phyloP scores from a whole-genome alignment of 2,113 vertebrate species.

The Bolborhynchus lineola region DNA sequence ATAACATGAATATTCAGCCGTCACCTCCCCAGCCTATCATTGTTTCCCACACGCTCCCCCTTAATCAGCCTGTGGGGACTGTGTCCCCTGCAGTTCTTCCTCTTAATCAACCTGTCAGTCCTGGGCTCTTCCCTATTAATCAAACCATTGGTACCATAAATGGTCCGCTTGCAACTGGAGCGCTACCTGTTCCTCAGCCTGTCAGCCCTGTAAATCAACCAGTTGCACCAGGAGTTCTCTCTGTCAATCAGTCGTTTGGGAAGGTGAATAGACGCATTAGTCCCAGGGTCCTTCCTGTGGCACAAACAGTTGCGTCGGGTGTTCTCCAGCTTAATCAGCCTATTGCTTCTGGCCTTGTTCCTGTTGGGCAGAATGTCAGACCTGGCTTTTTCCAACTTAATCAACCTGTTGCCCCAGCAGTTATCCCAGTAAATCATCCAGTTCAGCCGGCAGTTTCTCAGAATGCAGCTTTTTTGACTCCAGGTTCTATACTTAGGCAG shows the following conservation, averaged over 20 bases:
- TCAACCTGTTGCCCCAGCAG: conserved; percentile 68
- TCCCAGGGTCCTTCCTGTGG: conserved; percentile 69
- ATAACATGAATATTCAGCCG: conserved; percentile 51
- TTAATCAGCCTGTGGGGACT: conserved; percentile 71
- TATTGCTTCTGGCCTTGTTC: conserved; percentile 69
- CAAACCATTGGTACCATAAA: conserved; percentile 61
- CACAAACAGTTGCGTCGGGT: conserved; percentile 61
- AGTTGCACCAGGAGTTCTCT: conserved; percentile 60
- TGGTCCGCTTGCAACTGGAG: conserved; percentile 35
- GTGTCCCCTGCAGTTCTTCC: conserved; percentile 67
- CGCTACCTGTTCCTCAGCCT: conserved; percentile 66
- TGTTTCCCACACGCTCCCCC: conserved; percentile 74
- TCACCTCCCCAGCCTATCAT: conserved; percentile 68
- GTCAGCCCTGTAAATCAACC: conserved; percentile 54
- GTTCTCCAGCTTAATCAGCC: conserved; percentile 79
- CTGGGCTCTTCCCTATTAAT: conserved; percentile 66
- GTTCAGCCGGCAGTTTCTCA: conserved; percentile 60
- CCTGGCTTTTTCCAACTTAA: conserved; percentile 77
- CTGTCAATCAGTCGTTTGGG: conserved; percentile 61
- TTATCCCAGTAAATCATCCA: conserved; percentile 73
- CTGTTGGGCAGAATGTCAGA: conserved; percentile 73
- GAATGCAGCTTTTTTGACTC: conserved; percentile 81
- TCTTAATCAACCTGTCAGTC: conserved; percentile 44
- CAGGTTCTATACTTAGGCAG: conserved; percentile 87
- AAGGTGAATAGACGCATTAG: not conserved